Evolutionary conservation across 2,888 invertebrate genomes (phyloP), one percentile per base, ranked within the genome.

Genomic region (Sinopyrophorus schimmeli): DNA sequence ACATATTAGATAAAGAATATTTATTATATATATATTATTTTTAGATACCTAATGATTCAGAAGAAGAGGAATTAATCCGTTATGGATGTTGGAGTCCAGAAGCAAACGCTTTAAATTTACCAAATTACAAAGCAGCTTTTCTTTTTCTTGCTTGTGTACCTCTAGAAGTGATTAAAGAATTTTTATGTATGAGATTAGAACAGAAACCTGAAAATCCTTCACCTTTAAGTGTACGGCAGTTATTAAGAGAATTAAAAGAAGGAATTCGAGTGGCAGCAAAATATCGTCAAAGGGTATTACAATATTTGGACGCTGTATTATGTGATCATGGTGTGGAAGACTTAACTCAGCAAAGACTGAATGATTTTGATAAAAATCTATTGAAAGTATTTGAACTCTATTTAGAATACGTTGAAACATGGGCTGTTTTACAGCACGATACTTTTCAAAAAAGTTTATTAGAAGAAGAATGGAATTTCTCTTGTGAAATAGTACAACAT

Each of bases 131-230:
- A 59, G 82, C 87, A 20, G 83, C 87, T 52, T 96, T 92, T 75
- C 79, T 95, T 39, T 91, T 94, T 71, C 79, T 96, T 9, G 84
- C 89, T 49, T 82, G 87, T 37, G 83, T 95, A 38, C 90, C 92
- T 14, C 75, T 97, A 65, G 92, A 95, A 72, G 85, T 94, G n/a
- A 86, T 93, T 53, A 90, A 94, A 67, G 94, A 96, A 73, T 95
- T 93, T 75, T 76, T 96, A 27, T 76, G 84, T 50, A 84, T 95
- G 78, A 76, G 94, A 27, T 76, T 94, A 23, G 92, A 94, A 67
- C 86, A 88, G 51, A 83, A 87, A 47, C 90, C 91, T 0, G 81
- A 82, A 12, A 84, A 88, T 35, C 94, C 94, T 0, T 92, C 92
- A 35, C 85, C 88, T 4, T 80, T 94, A 30, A 92, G 92, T 59